A percentile compares a stretch with the other conserved stretches of the same genome.
Evolutionary conservation across 2,113 vertebrate species (phyloP).

Genomic region (Toxotes jaculatrix): DNA sequence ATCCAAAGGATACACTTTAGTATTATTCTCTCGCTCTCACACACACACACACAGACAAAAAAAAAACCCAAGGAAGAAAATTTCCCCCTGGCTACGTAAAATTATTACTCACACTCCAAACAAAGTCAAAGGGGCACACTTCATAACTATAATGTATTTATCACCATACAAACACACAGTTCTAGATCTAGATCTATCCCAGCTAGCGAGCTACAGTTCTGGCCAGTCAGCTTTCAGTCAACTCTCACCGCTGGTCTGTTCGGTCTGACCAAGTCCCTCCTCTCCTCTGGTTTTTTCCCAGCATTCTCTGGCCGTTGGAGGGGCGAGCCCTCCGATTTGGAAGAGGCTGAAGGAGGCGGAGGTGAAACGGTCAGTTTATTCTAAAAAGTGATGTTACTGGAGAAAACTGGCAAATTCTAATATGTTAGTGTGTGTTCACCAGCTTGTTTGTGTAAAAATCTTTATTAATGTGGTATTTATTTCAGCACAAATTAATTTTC

Average conservation of each 20-base stretch:
- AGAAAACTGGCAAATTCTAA: background rate
- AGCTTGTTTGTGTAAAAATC: background rate
- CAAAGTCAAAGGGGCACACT: background rate
- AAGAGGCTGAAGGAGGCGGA: conserved; percentile 87
- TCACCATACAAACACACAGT: background rate
- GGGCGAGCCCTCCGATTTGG: conserved; percentile 95
- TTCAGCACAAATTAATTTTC: background rate
- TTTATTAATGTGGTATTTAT: background rate
- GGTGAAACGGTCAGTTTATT: conserved; percentile 53
- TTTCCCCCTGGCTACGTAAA: background rate
- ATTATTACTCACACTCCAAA: background rate
- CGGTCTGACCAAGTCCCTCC: conserved; percentile 91
- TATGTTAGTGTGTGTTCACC: background rate
- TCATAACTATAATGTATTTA: background rate
- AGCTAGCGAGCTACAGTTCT: conserved; percentile 50
- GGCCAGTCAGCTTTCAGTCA: conserved; percentile 40
- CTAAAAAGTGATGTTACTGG: background rate
- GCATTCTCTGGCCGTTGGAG: conserved; percentile 91
- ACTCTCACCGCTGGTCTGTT: conserved; percentile 91
- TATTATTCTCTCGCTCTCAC: conserved; percentile 13
- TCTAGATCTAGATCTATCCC: conserved; percentile 48
- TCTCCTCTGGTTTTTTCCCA: conserved; percentile 93
- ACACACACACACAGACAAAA: conserved; percentile 22
- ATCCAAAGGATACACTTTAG: conserved; percentile 3
- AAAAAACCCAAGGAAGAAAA: background rate